These are phyloP conservation scores for Taurulus bubalis DNA, from an alignment of 2,113 vertebrate genomes.

Conservation along the genomic window DNA sequence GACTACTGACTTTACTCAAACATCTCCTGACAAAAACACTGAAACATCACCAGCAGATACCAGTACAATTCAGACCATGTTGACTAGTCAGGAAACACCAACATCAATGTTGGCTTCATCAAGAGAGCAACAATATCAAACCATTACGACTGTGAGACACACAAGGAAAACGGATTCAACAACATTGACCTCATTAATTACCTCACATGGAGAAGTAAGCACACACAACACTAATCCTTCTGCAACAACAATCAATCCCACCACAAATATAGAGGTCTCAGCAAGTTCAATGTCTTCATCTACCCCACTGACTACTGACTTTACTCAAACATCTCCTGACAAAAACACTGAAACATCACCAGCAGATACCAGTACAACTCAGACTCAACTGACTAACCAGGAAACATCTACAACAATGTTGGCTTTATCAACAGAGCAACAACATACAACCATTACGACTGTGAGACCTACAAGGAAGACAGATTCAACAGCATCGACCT, in stretches of 20 bases:
- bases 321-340: background rate
- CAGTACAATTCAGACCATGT: too few relatives aligned
- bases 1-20: background rate
- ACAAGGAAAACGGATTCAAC: background rate
- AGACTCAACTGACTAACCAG: too few relatives aligned
- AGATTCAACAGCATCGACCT: background rate
- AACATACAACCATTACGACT: too few relatives aligned
- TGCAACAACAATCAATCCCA: background rate
- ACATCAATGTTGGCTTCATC: background rate
- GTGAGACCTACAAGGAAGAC: background rate
- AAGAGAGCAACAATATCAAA: background rate
- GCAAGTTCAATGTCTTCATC: background rate
- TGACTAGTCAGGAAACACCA: too few relatives aligned
- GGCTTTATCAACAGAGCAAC: too few relatives aligned
- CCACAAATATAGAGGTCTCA: background rate
- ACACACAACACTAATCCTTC: background rate
- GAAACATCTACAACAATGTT: too few relatives aligned
- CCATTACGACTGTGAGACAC: rapidly evolving
- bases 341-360: too few relatives aligned
- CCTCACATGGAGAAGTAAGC: background rate
- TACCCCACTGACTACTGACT: background rate
- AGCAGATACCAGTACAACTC: too few relatives aligned
- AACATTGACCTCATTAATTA: background rate
- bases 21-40: background rate
- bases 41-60: background rate